Evolutionary conservation across 2,888 invertebrate species (phyloP).

Genomic region (Harpalus rufipes): DNA sequence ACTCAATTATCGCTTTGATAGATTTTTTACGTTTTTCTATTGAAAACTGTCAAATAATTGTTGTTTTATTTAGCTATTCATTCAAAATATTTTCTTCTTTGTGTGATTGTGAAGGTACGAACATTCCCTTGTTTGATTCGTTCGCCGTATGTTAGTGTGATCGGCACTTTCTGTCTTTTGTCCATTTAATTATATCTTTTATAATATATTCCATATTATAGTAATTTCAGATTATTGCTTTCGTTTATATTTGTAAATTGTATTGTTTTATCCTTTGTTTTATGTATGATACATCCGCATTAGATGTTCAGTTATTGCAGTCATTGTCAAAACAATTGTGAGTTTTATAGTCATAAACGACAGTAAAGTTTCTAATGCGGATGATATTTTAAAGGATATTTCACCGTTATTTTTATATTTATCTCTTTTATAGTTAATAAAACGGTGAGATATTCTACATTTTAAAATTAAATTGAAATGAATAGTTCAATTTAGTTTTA

Average conservation of each 20-base stretch:
- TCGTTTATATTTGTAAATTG: slow-evolving; percentile 34
- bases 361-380: slow-evolving; percentile 38
- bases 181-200: slow-evolving; percentile 33
- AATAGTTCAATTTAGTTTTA: slow-evolving; percentile 14
- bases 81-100: background rate
- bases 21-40: too few relatives aligned
- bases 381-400: slow-evolving; percentile 26
- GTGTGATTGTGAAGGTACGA: slow-evolving; percentile 6
- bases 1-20: too few relatives aligned
- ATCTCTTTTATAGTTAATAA: slow-evolving; percentile 21
- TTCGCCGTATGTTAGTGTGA: slow-evolving; percentile 48
- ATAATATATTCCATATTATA: slow-evolving; percentile 37
- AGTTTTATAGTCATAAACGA: slow-evolving; percentile 6
- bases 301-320: background rate
- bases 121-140: slow-evolving; percentile 28
- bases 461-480: slow-evolving; percentile 28
- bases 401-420: slow-evolving; percentile 27
- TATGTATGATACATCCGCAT: slow-evolving; percentile 24
- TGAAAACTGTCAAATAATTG: background rate
- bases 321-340: slow-evolving; percentile 24
- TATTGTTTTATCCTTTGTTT: slow-evolving; percentile 26
- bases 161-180: slow-evolving; percentile 41
- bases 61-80: background rate
- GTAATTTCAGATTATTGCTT: slow-evolving; percentile 46
- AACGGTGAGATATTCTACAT: slow-evolving; percentile 31